Evolutionary conservation across 1,140 invertebrate genomes (phyloP), one percentile per base, ranked within the genome.

Genomic region (Chlorops oryzae): DNA sequence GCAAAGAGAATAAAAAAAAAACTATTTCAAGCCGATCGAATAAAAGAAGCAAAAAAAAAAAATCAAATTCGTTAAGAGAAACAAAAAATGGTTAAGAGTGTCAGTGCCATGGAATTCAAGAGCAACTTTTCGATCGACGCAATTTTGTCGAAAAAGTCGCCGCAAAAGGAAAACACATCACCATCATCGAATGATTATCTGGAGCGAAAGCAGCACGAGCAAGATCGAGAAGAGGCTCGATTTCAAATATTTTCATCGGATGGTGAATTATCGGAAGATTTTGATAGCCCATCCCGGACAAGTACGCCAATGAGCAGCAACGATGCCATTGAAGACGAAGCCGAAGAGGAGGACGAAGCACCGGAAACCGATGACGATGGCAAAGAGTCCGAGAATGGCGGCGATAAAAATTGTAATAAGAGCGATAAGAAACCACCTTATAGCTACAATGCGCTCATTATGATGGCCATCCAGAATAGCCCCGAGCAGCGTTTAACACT

Each of bases 401-500:
- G 61, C 61, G 64, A 63, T 50, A 65, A 73, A 48, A 76, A 22
- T 73, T 70, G 27, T 50, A 63, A 23, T 65, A 65, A 58, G 81
- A 82, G 63, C 78, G 81, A 81, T 64, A 90, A 92, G 60, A 96
- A 97, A 63, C 96, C 96, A 0, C 89, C 92, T 0, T 98, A 92
- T 75, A 96, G 92, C 70, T 99, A 99, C 77, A 99, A 98, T 74
- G 95, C 96, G 0, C 80, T 99, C 21, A 99, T 99, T 64, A 98
- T 98, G 93, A 98, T 98, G 95, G 96, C 96, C 9, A 98, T 99
- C 37, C 78, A 92, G 21, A 86, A 91, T 54, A 95, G 91, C 60
- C 86, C 88, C 1, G 90, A 96, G 56, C 96, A 96, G 70, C 75
- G 93, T 7, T 77, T 99, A 6, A 99, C 96, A 0, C 75, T 99